A percentile compares a stretch with the other conserved stretches of the same genome.
These are phyloP conservation scores for Athalia cordata DNA, from an alignment of 2,888 invertebrate species.

Conservation along the genomic window DNA sequence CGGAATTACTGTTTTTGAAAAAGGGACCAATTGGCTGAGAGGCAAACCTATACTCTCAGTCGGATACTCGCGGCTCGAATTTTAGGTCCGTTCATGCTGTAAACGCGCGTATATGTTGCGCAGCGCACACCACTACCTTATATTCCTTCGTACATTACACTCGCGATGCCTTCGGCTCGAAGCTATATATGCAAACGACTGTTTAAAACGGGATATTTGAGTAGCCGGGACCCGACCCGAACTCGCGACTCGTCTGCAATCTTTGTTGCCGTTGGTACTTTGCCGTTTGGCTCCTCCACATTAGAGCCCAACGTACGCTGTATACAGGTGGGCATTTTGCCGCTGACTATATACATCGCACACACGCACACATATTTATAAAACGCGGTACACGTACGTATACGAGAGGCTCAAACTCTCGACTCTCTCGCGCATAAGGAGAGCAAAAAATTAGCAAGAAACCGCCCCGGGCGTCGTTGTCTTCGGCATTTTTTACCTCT, in stretches of 20 bases:
- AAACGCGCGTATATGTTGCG: background rate
- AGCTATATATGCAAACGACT: conserved; percentile 64
- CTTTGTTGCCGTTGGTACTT: conserved; percentile 45
- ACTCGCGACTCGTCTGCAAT: conserved; percentile 21
- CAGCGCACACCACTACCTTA: background rate
- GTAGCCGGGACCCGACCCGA: conserved; percentile 53
- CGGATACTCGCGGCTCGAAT: background rate
- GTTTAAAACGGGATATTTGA: conserved; percentile 71
- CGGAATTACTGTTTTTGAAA: background rate
- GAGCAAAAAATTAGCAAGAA: conserved; percentile 32
- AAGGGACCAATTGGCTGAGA: background rate
- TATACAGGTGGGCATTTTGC: conserved; percentile 28
- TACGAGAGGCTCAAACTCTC: background rate
- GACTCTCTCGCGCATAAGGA: conserved; percentile 1
- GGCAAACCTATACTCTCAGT: conserved; percentile 10
- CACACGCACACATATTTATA: too few relatives aligned
- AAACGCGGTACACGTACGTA: background rate
- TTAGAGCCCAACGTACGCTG: background rate
- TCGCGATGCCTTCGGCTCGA: conserved; percentile 52
- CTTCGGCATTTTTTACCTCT: background rate
- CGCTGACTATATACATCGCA: too few relatives aligned
- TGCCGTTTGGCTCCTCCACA: conserved; percentile 36
- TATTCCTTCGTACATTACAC: background rate
- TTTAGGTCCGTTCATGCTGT: background rate
- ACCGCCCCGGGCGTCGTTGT: conserved; percentile 1